Base-by-base conservation (phyloP, 2,113 vertebrate genomes). In the Campylorhamphus procurvoides region DNA sequence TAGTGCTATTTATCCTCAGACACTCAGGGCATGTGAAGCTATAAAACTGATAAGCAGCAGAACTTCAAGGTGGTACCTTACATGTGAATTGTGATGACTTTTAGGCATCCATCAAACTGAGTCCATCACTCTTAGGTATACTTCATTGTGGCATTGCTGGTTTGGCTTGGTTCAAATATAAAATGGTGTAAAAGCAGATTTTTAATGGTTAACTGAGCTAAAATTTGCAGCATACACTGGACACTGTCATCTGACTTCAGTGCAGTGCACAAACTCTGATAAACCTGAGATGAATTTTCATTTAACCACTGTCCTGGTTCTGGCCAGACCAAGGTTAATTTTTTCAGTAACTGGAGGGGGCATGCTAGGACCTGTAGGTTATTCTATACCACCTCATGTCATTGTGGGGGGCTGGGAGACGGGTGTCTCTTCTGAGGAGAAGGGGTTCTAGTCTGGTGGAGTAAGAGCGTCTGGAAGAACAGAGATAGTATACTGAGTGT, bases 401-500 rank as follows among this genome's bases (percentile, higher is more conserved):
- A 18, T 18, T 82, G 15, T 12, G 14, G 33, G 28, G 18, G 19
- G 1, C 17, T 19, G 10, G 16, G 18, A n/a, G 50, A 74, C 60
- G 28, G 10, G 8, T 46, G 5, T 67, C 2, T 42, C 10, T 39
- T 82, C 52, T 29, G 13, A 6, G 15, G 23, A 60, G 19, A 17
- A 82, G 23, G 12, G 8, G 2, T n/a, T 67, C 46, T 75, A 9
- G 16, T 53, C 24, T 35, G 10, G 53, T 20, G 13, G 59, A n/a
- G 7, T 22, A 50, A 67, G 67, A 1, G 1, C 59, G 23, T 63
- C 42, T 63, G 47, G 19, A 58, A 16, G 74, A 89, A 72, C 4
- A 58, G 27, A 55, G 7, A 10, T 17, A 64, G 29, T 6, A 27
- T 1, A 1, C 42, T 59, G 55, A 88, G 83, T 0, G 0, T 47